These are phyloP conservation scores for Channa maculata DNA, from an alignment of 2,113 vertebrate species.

Conservation along the genomic window DNA sequence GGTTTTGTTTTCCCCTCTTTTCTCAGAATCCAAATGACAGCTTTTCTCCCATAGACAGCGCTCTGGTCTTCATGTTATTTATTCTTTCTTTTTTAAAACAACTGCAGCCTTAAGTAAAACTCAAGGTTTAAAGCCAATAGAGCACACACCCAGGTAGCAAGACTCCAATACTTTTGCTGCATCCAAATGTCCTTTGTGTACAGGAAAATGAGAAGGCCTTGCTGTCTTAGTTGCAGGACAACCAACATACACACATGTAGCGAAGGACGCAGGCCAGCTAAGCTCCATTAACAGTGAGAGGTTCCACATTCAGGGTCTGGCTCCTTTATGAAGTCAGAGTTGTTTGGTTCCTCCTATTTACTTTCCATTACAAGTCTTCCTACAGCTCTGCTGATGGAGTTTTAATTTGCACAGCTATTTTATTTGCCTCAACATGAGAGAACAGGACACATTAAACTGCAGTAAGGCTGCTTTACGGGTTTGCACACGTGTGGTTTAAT, in stretches of 20 bases:
- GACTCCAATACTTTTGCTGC: too few species aligned
- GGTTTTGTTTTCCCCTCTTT: too few species aligned
- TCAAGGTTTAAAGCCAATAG: too few species aligned
- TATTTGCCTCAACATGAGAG: constrained; percentile 43
- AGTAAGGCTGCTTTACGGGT: constrained; percentile 42
- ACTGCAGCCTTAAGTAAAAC: too few species aligned
- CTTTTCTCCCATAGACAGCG: too few species aligned
- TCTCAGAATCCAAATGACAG: too few species aligned
- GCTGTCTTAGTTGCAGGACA: too few species aligned
- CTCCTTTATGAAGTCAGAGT: constrained; percentile 42
- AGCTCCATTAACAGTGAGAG: constrained; percentile 33
- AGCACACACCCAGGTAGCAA: too few species aligned
- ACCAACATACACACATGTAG: not conserved
- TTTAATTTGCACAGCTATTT: constrained; percentile 67
- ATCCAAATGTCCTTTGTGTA: too few species aligned
- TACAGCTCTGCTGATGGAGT: constrained; percentile 52
- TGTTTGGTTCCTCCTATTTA: constrained; percentile 43
- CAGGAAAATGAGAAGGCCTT: too few species aligned
- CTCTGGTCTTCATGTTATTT: too few species aligned
- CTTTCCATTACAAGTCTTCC: constrained; percentile 60
- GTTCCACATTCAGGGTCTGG: constrained; percentile 10
- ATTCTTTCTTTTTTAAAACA: too few species aligned
- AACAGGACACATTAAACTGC: constrained; percentile 44
- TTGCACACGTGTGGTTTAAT: constrained; percentile 38
- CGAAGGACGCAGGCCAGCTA: not conserved